Evolutionary conservation across 1,140 invertebrate species (phyloP).

Genomic region (Drosophila sulfurigaster): DNA sequence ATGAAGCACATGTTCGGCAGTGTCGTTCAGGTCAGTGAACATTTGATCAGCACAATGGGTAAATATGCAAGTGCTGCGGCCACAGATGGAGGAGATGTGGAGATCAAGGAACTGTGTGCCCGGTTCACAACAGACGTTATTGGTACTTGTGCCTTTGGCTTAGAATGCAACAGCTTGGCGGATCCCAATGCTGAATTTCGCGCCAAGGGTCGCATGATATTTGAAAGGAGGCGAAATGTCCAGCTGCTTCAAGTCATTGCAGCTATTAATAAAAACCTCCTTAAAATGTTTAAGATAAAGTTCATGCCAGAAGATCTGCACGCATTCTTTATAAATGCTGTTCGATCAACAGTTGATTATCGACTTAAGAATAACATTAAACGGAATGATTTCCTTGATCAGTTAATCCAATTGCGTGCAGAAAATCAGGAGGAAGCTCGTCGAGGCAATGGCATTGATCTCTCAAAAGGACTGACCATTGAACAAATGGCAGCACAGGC

Average conservation of each 20-base stretch:
- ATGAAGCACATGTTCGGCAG: conserved; percentile 86
- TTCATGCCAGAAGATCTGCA: conserved; percentile 69
- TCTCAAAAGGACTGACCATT: conserved; percentile 58
- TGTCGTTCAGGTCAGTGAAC: conserved; percentile 73
- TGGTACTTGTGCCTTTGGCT: conserved; percentile 86
- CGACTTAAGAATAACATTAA: conserved; percentile 76
- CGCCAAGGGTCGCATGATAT: conserved; percentile 64
- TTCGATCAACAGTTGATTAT: conserved; percentile 81
- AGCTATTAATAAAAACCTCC: conserved; percentile 52
- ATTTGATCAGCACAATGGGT: conserved; percentile 49
- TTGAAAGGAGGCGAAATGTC: conserved; percentile 53
- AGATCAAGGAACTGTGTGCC: conserved; percentile 86
- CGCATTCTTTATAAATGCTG: conserved; percentile 82
- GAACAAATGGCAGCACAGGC: conserved; percentile 78
- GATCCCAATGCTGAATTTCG: conserved; percentile 85
- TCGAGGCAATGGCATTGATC: conserved; percentile 53
- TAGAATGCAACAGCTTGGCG: conserved; percentile 85
- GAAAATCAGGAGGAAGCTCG: conserved; percentile 50
- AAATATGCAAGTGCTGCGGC: conserved; percentile 25
- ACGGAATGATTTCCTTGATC: conserved; percentile 84
- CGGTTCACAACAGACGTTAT: conserved; percentile 88
- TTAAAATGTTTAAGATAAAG: conserved; percentile 56
- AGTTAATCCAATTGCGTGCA: conserved; percentile 76
- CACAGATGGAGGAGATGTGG: conserved; percentile 85
- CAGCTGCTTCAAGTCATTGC: conserved; percentile 46